Evolutionary conservation across 30 jellyfish, hydroid and myxozoan species (phyloP), one percentile per base, ranked within the genome.

Genomic region (Thelohanellus kitauei): DNA sequence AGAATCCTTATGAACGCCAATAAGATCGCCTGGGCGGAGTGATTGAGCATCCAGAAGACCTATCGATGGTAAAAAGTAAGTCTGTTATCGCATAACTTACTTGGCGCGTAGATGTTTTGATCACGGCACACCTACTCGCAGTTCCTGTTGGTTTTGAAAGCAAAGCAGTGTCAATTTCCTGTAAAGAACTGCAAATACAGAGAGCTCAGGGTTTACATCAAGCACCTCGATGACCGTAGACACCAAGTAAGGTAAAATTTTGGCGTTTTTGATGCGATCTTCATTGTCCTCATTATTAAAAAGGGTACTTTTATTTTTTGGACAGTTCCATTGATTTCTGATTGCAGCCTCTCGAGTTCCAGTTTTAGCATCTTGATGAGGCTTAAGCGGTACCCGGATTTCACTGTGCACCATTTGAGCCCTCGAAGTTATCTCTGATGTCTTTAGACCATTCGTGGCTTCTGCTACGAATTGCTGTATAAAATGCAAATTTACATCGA

Each of bases 81-180:
- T 60, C 66, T 61, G 32, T 14, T 32, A 10, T 6, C 2, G 3
- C 2, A 5, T 23, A 14, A 2, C 24, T 9, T 42, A 61, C 85
- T 58, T 75, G 95, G 29, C 95, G 49, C n/a, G 95, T 75, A 5
- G 95, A 75, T n/a, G 95, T 75, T 32, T 64, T 75, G 17, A 75
- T 84, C 9, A 75, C 87, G 1, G 87, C 95, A 57, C 95, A 60
- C 57, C 57, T 75, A 8, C 32, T 20, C 60, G 11, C 41, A 44
- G 14, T 39, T 1, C 21, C 0, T 21, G 18, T 42, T 12, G 17
- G 20, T 14, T 14, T n/a, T 30, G 14, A 13, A 24, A 14, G 21
- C 17, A 44, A 3, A 19, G 3, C 10, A 23, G 8, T 1, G 31
- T 15, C 14, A 39, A 3, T 50, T 8, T 0, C 6, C 10, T 9